Evolutionary conservation across 2,888 invertebrate species (phyloP), one percentile per base, ranked within the genome.

Genomic region (Synanthedon formicaeformis): DNA sequence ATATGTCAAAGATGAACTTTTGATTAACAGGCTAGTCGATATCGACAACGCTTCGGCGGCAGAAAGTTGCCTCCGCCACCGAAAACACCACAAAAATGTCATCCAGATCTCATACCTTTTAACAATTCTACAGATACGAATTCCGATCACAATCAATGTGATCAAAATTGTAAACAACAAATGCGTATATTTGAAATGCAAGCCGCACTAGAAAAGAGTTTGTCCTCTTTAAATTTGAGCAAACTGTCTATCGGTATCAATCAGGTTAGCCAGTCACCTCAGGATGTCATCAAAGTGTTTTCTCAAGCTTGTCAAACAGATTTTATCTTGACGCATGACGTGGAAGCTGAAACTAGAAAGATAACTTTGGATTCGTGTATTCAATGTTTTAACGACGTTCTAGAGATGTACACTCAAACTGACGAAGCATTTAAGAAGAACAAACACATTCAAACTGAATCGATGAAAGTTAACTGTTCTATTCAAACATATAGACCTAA

Each of bases 21-120:
- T 80, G 84, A 69, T 86, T 67, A 77, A 83, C 87, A 88, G 88
- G 88, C 88, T 62, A 77, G 74, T 76, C 81, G 82, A 69, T 85
- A 85, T 72, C 83, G 84, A 59, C 79, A 78, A 61, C 79, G 81
- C 68, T 76, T 69, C 73, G 76, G 78, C 65, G 75, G 78, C 69
- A 76, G 78, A 75, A 78, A 78, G 67, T 70, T 78, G 56, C 76
- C 73, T 61, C 66, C 73, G 52, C 69, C 74, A 56, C 67, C 76
- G 56, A 76, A 77, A 62, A 58, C 70, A 56, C 63, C 75, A 52
- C 73, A 71, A 62, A 65, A 75, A 55, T 65, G 73, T 57, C 71
- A 69, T 59, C 79, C 78, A 54, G 81, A 84, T 66, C 75, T 80
- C 55, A 65, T 58, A 53, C 69, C 73, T 40, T 60, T 66, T 49